A percentile compares a stretch with the other conserved stretches of the same genome.
Conservation (phyloP, 2,113 vertebrate genomes). For the Phoxinus phoxinus region DNA sequence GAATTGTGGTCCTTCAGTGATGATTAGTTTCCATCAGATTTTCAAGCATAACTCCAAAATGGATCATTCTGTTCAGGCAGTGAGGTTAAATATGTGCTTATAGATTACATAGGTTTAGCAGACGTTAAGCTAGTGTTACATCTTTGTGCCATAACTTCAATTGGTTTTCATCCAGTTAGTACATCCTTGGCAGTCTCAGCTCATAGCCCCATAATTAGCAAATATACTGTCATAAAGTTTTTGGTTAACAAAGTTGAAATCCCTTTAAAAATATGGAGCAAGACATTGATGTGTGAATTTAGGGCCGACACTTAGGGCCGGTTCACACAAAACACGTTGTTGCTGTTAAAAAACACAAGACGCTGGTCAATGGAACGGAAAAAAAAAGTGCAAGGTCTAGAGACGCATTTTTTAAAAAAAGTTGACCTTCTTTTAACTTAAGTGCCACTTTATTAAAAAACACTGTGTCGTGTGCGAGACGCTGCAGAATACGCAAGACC, state of each 20-base stretch:
- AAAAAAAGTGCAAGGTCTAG: too few species aligned
- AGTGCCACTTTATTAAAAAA: too few species aligned
- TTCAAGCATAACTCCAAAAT: slow-evolving; percentile 43
- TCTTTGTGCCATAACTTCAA: slow-evolving; percentile 35
- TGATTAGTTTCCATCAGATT: slow-evolving; percentile 20
- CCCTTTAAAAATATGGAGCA: slow-evolving; percentile 1
- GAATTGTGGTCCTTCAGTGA: slow-evolving; percentile 42
- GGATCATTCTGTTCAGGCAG: slow-evolving; percentile 48
- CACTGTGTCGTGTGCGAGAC: too few species aligned
- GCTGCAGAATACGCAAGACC: too few species aligned
- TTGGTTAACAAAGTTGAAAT: slow-evolving; percentile 32
- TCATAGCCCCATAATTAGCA: slow-evolving; percentile 14
- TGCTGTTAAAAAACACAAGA: too few species aligned
- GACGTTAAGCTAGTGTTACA: slow-evolving; percentile 24
- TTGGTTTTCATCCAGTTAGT: slow-evolving; percentile 8
- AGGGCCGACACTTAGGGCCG: too few species aligned
- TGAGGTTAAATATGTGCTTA: slow-evolving; percentile 53
- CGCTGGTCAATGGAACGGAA: too few species aligned
- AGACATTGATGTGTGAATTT: not conserved
- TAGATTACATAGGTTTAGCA: slow-evolving; percentile 48
- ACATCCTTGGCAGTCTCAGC: slow-evolving; percentile 30
- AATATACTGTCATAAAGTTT: slow-evolving; percentile 11
- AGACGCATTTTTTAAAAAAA: too few species aligned
- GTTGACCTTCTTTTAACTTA: too few species aligned
- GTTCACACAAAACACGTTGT: too few species aligned